Evolutionary conservation across 2,113 vertebrate genomes (phyloP).

Genomic region (Falcunculus frontatus): DNA sequence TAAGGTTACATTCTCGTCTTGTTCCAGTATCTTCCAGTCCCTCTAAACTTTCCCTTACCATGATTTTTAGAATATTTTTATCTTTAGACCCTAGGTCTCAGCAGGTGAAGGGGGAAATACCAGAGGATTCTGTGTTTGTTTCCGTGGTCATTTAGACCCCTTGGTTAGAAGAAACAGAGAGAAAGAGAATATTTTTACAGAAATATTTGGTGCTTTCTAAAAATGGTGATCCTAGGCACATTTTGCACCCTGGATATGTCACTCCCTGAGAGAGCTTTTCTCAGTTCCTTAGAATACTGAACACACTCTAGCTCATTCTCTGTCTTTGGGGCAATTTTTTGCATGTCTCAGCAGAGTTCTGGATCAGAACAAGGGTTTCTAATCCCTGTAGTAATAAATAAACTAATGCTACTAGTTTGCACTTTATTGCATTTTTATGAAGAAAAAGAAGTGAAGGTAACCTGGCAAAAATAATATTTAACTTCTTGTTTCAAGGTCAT

Average conservation of each 20-base stretch:
- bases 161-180: background rate
- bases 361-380: background rate
- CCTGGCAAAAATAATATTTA: background rate
- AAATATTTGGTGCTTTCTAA: background rate
- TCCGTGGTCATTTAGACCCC: background rate
- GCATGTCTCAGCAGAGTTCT: background rate
- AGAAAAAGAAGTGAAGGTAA: background rate
- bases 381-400: background rate
- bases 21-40: background rate
- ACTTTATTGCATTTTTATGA: background rate
- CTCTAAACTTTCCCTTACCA: background rate
- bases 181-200: background rate
- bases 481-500: background rate
- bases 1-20: accelerated
- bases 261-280: background rate
- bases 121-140: background rate
- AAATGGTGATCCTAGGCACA: background rate
- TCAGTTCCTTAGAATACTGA: background rate
- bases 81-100: background rate
- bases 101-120: background rate
- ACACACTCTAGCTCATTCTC: background rate
- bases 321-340: background rate
- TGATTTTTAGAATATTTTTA: background rate
- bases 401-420: background rate
- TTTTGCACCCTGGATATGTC: background rate